A percentile compares a stretch with the other conserved stretches of the same genome.
Conservation (phyloP, 1,140 invertebrate genomes). For the Orchestia grillus region DNA sequence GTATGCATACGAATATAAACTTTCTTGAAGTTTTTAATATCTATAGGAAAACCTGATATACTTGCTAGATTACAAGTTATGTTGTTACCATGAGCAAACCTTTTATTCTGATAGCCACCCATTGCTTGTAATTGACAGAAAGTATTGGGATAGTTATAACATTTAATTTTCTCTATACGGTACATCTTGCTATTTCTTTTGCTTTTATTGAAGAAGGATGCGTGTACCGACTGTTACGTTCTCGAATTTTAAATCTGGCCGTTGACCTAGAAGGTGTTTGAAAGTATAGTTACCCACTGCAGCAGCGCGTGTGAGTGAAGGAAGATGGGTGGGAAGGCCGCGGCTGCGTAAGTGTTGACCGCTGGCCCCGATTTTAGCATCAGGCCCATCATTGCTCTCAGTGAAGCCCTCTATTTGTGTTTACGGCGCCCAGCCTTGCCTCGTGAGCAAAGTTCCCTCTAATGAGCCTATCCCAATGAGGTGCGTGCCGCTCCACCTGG, state of each 20-base stretch:
- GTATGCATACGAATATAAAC: too few species aligned
- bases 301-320: neutral
- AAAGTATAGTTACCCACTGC: neutral
- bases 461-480: constrained; percentile 21
- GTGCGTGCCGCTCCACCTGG: neutral
- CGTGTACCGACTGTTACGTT: neutral
- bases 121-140: neutral
- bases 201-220: neutral
- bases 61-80: neutral
- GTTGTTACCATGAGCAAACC: neutral
- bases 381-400: constrained; percentile 29
- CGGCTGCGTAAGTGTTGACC: constrained; percentile 11
- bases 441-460: constrained; percentile 23
- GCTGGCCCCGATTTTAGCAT: constrained; percentile 19
- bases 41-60: neutral
- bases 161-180: neutral
- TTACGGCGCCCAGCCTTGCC: neutral
- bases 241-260: neutral
- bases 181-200: neutral
- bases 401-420: constrained; percentile 34
- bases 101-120: neutral
- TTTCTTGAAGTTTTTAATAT: neutral
- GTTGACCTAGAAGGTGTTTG: neutral
- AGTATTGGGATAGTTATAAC: neutral
- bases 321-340: neutral